Percentiles rank a stretch among this genome's conserved stretches.
Evolutionary conservation across 2,888 invertebrate genomes (phyloP).

Genomic region (Agrotis ipsilon): DNA sequence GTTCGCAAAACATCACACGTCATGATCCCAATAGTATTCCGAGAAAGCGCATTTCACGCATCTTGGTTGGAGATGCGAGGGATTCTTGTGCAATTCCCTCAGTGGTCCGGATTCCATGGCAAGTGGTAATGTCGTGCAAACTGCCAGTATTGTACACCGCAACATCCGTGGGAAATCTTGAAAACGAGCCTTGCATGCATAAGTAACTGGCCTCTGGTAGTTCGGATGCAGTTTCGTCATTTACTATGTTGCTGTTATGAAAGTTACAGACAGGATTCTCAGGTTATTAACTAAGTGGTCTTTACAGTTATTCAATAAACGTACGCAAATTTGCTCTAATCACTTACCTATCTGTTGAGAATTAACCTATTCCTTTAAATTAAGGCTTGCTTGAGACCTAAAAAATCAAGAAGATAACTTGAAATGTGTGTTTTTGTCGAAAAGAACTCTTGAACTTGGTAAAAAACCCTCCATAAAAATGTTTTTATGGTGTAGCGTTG

Average conservation of each 20-base stretch:
- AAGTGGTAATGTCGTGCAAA: conserved; percentile 63
- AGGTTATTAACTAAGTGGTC: conserved; percentile 17
- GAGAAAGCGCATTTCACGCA: conserved; percentile 60
- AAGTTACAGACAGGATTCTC: conserved; percentile 34
- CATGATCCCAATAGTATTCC: conserved; percentile 40
- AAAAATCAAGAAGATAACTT: conserved; percentile 3
- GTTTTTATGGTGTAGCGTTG: conserved; percentile 44
- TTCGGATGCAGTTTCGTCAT: conserved; percentile 59
- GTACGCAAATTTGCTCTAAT: not conserved
- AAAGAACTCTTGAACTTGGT: conserved; percentile 38
- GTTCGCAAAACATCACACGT: conserved; percentile 37
- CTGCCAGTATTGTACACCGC: conserved; percentile 64
- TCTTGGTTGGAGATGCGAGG: conserved; percentile 57
- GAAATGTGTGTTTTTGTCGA: conserved; percentile 11
- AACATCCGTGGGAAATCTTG: conserved; percentile 80
- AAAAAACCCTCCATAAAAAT: conserved; percentile 49
- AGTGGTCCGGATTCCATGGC: conserved; percentile 63
- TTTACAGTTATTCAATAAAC: conserved; percentile 13
- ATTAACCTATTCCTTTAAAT: conserved; percentile 1
- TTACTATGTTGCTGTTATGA: conserved; percentile 48
- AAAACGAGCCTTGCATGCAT: conserved; percentile 72
- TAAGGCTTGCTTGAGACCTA: not conserved
- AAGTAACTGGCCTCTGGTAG: conserved; percentile 63
- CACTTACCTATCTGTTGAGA: not conserved
- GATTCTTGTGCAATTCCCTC: conserved; percentile 66